Base-by-base conservation (phyloP, 2,888 invertebrate species). In the Acanthopleura granulata region DNA sequence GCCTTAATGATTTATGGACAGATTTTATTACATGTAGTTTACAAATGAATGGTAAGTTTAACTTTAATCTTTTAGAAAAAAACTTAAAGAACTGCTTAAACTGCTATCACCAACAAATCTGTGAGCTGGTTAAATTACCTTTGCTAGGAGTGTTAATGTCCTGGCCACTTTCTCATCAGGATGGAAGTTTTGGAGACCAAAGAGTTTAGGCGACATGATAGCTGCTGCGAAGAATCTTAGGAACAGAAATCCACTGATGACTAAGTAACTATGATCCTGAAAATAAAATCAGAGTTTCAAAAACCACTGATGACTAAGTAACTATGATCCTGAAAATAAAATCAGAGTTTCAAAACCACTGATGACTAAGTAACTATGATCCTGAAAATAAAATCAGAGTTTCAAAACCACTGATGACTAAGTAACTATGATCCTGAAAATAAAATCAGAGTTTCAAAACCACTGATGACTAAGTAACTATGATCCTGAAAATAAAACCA, bases 171-270 rank as follows among this genome's bases (percentile, higher is more conserved):
- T 81, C n/a, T 81, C 72, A 74, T 81, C 82, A 15, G 85, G 83
- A 74, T 85, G 85, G 30, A 80, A 76, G 72, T 83, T 80, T 49
- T 81, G 78, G 49, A 85, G 77, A 57, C 80, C 77, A 74, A 84
- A 85, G 62, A 85, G 79, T 72, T 85, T 85, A n/a, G 85, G 85
- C 0, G 84, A 81, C 76, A 85, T 73, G 30, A 84, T 82, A 27
- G 85, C 85, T 16, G 85, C 84, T 6, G 82, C 85, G 57, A 85
- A 82, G 80, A 85, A 85, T 0, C 85, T 75, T 72, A 85, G 78
- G 76, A 84, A 84, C 49, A 85, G 77, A 76, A 85, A 85, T 14
- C 83, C 83, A 75, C 83, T 83, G 30, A 85, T 82, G 14, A 82
- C 85, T 29, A 82, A 80, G 72, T 83, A 85, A 0, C 79, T 76